These are phyloP conservation scores for Dinocampus coccinellae DNA, from an alignment of 2,888 invertebrate genomes.

Conservation along the genomic window DNA sequence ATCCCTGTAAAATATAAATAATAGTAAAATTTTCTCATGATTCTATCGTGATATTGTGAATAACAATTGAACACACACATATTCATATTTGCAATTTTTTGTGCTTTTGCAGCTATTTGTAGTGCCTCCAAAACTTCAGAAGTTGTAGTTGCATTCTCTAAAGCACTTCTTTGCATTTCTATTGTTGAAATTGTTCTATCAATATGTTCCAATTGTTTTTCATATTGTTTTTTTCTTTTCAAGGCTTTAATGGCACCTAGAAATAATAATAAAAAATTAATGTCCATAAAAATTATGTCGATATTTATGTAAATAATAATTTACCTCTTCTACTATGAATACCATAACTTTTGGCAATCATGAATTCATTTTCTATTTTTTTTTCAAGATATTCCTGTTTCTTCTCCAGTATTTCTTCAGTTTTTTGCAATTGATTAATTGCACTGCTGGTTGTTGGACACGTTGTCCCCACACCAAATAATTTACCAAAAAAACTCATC, in stretches of 20 bases:
- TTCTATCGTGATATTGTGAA: neutral
- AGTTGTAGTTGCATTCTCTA: constrained; percentile 98
- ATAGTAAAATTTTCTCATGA: neutral
- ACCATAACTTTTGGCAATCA: constrained; percentile 90
- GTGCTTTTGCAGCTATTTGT: constrained; percentile 95
- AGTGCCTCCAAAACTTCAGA: constrained; percentile 97
- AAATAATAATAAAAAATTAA: neutral
- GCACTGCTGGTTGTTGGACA: constrained; percentile 95
- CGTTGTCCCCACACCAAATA: constrained; percentile 92
- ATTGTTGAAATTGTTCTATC: constrained; percentile 98
- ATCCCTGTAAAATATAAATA: constrained; percentile 76
- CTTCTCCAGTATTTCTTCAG: constrained; percentile 95
- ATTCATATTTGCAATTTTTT: constrained; percentile 95
- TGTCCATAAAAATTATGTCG: constrained; percentile 3
- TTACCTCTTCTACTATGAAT: constrained; percentile 94
- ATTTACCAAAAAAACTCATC: constrained; percentile 93
- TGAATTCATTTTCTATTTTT: constrained; percentile 91
- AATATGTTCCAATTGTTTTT: constrained; percentile 96
- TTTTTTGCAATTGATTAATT: constrained; percentile 95
- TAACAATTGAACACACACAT: constrained; percentile 73
- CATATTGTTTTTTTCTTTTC: constrained; percentile 97
- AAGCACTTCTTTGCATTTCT: constrained; percentile 95
- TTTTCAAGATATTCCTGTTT: constrained; percentile 97
- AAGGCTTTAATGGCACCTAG: constrained; percentile 94
- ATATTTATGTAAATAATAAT: constrained; percentile 35